Conservation (phyloP, 2,113 vertebrate genomes). For the Rostratula benghalensis region DNA sequence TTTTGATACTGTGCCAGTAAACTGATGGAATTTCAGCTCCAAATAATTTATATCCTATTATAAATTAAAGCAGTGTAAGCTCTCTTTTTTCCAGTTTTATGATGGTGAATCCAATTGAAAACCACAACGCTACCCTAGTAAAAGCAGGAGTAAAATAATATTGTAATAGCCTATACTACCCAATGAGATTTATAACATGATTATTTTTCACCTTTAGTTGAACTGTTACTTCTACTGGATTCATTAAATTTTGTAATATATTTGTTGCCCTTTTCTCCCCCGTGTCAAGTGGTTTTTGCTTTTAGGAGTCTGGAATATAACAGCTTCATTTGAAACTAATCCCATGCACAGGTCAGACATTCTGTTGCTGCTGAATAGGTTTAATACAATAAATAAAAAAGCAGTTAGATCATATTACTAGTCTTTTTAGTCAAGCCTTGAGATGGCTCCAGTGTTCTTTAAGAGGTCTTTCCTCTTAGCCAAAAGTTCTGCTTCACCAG, state of each 20-base stretch:
- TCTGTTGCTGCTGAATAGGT: neutral
- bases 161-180: neutral
- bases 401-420: neutral
- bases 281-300: neutral
- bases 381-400: neutral
- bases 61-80: neutral
- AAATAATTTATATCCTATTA: neutral
- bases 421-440: neutral
- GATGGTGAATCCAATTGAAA: neutral
- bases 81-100: neutral
- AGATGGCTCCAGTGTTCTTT: neutral
- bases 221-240: neutral
- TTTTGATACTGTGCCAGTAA: neutral
- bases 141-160: neutral
- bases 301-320: neutral
- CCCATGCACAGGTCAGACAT: neutral
- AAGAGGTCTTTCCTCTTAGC: neutral
- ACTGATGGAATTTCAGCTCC: neutral
- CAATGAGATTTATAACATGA: neutral
- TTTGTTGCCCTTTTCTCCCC: neutral
- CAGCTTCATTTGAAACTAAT: neutral
- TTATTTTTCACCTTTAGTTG: conserved; percentile 30
- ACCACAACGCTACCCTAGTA: neutral
- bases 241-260: conserved; percentile 30
- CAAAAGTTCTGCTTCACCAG: neutral